A percentile compares a stretch with the other conserved stretches of the same genome.
phyloP scores from a whole-genome alignment of 1,140 invertebrate species.

The Drosophila simulans region DNA sequence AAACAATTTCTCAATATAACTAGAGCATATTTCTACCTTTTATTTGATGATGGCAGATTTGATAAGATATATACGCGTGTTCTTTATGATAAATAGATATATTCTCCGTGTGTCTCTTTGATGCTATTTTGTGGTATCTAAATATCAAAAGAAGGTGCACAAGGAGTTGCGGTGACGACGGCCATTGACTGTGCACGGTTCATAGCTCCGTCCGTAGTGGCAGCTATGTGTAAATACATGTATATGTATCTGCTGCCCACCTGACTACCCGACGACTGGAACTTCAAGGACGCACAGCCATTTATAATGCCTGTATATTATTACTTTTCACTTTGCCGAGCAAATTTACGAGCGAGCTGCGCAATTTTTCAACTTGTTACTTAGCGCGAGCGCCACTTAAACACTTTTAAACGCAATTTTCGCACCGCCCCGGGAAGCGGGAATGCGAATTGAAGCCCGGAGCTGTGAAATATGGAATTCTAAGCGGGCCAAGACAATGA shows the following conservation, averaged over 20 bases:
- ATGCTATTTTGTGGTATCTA: conserved; percentile 11
- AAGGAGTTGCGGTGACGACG: conserved; percentile 20
- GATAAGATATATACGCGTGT: too few relatives aligned
- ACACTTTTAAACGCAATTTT: conserved; percentile 66
- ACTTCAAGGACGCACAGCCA: conserved; percentile 58
- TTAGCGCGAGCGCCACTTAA: conserved; percentile 68
- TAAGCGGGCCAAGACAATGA: conserved; percentile 48
- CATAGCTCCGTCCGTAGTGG: conserved; percentile 11
- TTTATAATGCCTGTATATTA: conserved; percentile 70
- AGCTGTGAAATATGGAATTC: conserved; percentile 53
- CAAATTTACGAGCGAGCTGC: conserved; percentile 69
- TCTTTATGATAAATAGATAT: background rate
- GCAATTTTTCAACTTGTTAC: conserved; percentile 82
- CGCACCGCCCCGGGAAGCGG: conserved; percentile 1
- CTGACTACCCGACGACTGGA: conserved; percentile 16
- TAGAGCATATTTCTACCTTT: too few relatives aligned
- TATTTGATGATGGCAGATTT: too few relatives aligned
- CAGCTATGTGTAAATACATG: background rate
- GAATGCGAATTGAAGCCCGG: conserved; percentile 26
- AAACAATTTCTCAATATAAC: background rate
- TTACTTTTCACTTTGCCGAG: conserved; percentile 73
- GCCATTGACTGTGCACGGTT: conserved; percentile 36
- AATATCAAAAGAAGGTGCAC: background rate
- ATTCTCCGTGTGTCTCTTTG: conserved; percentile 14
- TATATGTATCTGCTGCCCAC: conserved; percentile 18